Base-by-base conservation (phyloP, 2,888 invertebrate genomes). In the Phyto melanocephala region DNA sequence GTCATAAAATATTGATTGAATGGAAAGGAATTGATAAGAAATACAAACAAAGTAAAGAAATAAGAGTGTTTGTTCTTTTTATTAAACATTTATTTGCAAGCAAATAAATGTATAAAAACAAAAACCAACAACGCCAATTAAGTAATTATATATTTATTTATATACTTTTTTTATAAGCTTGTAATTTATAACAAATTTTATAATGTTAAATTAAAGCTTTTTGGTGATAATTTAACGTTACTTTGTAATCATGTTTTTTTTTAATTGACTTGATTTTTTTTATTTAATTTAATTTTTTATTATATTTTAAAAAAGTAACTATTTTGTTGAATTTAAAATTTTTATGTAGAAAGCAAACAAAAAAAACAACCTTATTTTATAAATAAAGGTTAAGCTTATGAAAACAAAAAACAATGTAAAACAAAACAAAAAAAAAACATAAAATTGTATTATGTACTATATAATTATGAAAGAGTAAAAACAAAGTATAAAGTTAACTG, bases 351-450 rank as follows among this genome's bases (percentile, higher is more conserved):
- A 76, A 77, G 72, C 70, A 70, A 58, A 50, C 28, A 47, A 63
- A 35, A 65, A 84, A 17, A 10, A 17, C 8, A 52, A 89, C 89
- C 90, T 89, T 90, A 90, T 89, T 90, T 89, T 89, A 89, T 89
- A 89, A 90, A 89, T 89, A 89, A 87, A 88, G 89, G 86, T 89
- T 89, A 85, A 81, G 80, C 78, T 79, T 62, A 71, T 52, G 35
- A 35, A 82, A 3, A 28, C 28, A 28, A 28, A 28, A 75, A 70
- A 63, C 68, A 70, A 71, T 58, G 15, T 20, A 20, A 40, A 13
- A 67, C 20, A 67, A 24, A 60, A 50, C 42, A 20, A n/a, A n/a
- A n/a, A n/a, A n/a, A n/a, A n/a, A 60, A 60, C 52, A 68, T 50
- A 62, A 28, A 63, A 52, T 62, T 70, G 52, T 62, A 77, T 37